Evolutionary conservation across 2,888 invertebrate species (phyloP), one percentile per base, ranked within the genome.

Genomic region (Hirudinaria manillensis): DNA sequence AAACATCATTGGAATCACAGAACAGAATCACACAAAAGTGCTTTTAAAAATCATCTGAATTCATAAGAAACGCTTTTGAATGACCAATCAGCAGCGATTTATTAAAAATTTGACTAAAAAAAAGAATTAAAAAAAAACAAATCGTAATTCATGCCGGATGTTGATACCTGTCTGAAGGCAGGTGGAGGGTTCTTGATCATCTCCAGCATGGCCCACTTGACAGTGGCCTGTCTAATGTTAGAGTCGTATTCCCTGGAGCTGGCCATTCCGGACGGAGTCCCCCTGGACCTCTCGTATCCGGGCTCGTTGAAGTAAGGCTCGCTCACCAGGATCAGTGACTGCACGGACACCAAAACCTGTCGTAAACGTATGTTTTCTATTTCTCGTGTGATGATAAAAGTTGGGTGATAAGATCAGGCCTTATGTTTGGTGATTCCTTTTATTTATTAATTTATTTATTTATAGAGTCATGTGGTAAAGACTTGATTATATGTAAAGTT

Each of bases 141-240:
- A n/a, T n/a, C n/a, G 19, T 38, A 16, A 6, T 19, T n/a, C 34
- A 68, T 16, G 38, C 10, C 4, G 29, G 21, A 13, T 13, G 10
- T 36, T 36, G 6, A 19, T 36, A 92, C 92, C 87, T 94, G 92
- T 86, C 91, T 92, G 85, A 96, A 95, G 87, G 94, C 94, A 61
- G 92, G 91, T 84, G 92, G 92, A 6, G 95, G 93, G 86, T 92
- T 92, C 77, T 91, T 87, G 80, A 96, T 89, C 85, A 94, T 94
- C 86, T 96, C 94, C 78, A 96, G 88, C 93, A 96, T 95, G 79
- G 93, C 95, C 95, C 94, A 96, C 84, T 93, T 91, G 78, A 93
- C 93, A 80, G 93, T 93, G 16, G 94, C 94, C 87, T 94, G 93
- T 86, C 93, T 91, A 82, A 96, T 94, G 87, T 94, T 95, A 81